These are phyloP conservation scores for Okapia johnstoni DNA, from an alignment of 2,113 vertebrate species.

Conservation along the genomic window DNA sequence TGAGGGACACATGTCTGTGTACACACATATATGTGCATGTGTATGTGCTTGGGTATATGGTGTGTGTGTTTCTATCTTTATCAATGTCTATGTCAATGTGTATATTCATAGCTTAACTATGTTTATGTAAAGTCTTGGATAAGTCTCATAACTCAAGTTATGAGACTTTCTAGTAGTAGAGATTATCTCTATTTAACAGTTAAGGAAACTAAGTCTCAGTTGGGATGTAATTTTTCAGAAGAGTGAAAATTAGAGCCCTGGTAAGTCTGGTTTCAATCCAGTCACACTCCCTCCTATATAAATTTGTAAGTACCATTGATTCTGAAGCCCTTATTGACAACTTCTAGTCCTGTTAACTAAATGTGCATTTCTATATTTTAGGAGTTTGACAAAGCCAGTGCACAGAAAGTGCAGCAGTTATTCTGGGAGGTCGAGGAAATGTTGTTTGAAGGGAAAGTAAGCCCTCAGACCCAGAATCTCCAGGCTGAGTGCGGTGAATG, in stretches of 20 bases:
- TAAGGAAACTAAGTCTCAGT: neutral
- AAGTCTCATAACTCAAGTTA: too few species aligned
- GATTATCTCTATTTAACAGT: neutral
- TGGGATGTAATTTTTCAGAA: neutral
- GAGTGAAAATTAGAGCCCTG: neutral
- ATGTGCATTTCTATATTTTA: slow-evolving; percentile 31
- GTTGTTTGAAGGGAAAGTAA: slow-evolving; percentile 87
- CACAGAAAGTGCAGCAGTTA: slow-evolving; percentile 84
- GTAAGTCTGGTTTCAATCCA: neutral
- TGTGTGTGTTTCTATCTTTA: neutral
- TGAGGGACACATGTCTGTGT: neutral
- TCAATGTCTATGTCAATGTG: neutral
- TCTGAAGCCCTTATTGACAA: neutral
- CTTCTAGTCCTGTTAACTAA: neutral
- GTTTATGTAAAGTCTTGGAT: neutral
- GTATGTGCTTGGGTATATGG: too few species aligned
- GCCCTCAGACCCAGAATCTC: slow-evolving; percentile 79
- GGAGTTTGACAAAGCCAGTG: slow-evolving; percentile 88
- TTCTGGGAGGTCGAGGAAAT: slow-evolving; percentile 89
- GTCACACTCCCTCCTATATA: neutral
- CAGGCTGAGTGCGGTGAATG: slow-evolving; percentile 85
- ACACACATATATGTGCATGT: fast-evolving
- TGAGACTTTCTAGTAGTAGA: neutral
- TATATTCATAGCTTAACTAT: neutral
- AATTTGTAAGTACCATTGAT: neutral